Evolutionary conservation across 2,113 vertebrate genomes (phyloP), one percentile per base, ranked within the genome.

Genomic region (Microcebus lehilahytsara): DNA sequence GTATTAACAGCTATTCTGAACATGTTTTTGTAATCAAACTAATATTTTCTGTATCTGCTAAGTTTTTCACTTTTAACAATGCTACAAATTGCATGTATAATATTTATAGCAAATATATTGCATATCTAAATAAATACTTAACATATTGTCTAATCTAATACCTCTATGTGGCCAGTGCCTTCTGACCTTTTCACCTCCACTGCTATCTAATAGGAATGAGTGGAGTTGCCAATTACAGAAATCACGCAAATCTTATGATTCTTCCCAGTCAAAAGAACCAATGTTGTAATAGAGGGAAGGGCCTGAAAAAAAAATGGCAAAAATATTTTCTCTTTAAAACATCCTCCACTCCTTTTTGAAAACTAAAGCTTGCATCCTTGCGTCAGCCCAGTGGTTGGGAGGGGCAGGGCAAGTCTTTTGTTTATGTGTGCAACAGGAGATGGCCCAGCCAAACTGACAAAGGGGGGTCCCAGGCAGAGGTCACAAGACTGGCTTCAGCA

Each of bases 121-220:
- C 25, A n/a, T 64, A 6, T 9, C 16, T 94, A 74, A 86, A 46
- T 0, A 37, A 62, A 22, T 67, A 11, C 9, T 42, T 69, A 12
- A 12, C 2, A 8, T 10, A 64, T 6, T 56, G 0, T 62, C 30
- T 86, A 53, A 34, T 13, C 3, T 56, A 72, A 32, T 20, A 13
- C 5, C 0, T 75, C 11, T 23, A 9, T 27, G 5, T 80, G 16
- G 1, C 11, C 30, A 30, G 1, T 20, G 16, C 1, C 22, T 5
- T 83, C 12, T 66, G 60, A 67, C 0, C 3, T 53, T 32, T 60
- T 51, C 1, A 51, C 2, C 0, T 16, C 2, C 5, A n/a, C 0
- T 27, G 7, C 11, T 89, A 20, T 66, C 3, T 30, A 27, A 0
- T 20, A 69, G 5, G 0, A 49, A 89, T 94, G 20, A 37, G 1